Base-by-base conservation (phyloP, 2,888 invertebrate species). In the Agrotis segetum region DNA sequence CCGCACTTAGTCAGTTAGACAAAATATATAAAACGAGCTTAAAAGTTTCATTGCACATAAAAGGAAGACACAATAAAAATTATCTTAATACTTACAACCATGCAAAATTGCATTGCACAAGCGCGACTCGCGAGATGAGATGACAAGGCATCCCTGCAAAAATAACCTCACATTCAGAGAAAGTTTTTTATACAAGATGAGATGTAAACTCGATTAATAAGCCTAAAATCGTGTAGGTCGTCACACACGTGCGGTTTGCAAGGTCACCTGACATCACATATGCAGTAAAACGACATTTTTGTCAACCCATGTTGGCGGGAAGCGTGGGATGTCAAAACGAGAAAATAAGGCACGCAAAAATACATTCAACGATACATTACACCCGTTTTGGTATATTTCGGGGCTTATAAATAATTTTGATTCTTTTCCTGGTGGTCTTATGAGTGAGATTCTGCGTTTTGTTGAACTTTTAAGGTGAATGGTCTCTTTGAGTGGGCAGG, bases 251-350 rank as follows among this genome's bases (percentile, higher is more conserved):
- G 83, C 69, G 74, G 73, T 64, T 68, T 76, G 80, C 87, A 87
- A 87, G 87, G 87, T 87, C 87, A 76, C 53, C 61, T 88, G 88
- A 86, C 84, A 85, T 88, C 86, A 88, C 81, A 84, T 71, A 76
- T 88, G 88, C 88, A 88, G 85, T 85, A 82, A 73, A 83, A 84
- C 85, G 82, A 88, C 85, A 87, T 87, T 87, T 88, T 85, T 86
- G 81, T 81, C 55, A 52, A 75, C 56, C 80, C 73, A 60, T 69
- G 76, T 71, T 83, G 82, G 89, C 86, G 86, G 85, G 81, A 50
- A 58, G 75, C 85, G 87, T 88, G 87, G 87, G 88, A 69, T 58
- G 86, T 65, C 52, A 13, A 72, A 79, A 81, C 82, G 59, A 65
- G 47, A 71, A 84, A 79, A 83, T 73, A 82, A 74, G 76, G 60